Conservation (phyloP, 2,888 invertebrate genomes). For the Brachypterus glaber region DNA sequence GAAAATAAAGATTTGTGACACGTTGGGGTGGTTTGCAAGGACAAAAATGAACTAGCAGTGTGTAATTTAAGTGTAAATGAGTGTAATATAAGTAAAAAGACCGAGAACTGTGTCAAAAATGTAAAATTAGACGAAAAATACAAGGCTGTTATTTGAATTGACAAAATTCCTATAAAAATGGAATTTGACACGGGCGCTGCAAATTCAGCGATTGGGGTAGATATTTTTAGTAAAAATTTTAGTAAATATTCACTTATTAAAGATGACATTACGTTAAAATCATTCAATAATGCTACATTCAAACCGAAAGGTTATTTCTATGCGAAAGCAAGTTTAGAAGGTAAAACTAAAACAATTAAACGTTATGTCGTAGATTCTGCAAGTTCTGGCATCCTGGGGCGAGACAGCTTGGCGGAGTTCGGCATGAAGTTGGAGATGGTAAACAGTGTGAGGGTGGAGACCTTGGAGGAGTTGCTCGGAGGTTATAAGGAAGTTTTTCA, state of each 20-base stretch:
- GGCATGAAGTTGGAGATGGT: background rate
- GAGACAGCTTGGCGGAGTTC: background rate
- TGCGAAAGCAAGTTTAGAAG: background rate
- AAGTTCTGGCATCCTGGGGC: background rate
- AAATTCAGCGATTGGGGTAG: background rate
- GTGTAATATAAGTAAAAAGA: too few species aligned
- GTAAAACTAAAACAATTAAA: background rate
- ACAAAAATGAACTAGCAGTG: too few species aligned
- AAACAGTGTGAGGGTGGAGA: background rate
- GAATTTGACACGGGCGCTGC: constrained; percentile 1
- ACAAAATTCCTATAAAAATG: background rate
- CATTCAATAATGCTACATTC: background rate
- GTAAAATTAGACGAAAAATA: background rate
- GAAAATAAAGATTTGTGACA: too few species aligned
- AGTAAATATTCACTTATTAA: background rate
- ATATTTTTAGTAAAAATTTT: background rate
- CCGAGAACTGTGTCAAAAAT: background rate
- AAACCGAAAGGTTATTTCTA: constrained; percentile 1
- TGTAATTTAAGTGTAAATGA: too few species aligned
- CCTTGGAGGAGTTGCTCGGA: background rate
- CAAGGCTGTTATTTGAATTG: background rate
- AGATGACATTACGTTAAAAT: background rate
- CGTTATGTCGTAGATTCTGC: constrained; percentile 1
- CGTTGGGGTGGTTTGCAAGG: too few species aligned
- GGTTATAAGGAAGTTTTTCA: constrained; percentile 1